phyloP scores from a whole-genome alignment of 2,113 vertebrate genomes.

The Gymnogyps californianus region DNA sequence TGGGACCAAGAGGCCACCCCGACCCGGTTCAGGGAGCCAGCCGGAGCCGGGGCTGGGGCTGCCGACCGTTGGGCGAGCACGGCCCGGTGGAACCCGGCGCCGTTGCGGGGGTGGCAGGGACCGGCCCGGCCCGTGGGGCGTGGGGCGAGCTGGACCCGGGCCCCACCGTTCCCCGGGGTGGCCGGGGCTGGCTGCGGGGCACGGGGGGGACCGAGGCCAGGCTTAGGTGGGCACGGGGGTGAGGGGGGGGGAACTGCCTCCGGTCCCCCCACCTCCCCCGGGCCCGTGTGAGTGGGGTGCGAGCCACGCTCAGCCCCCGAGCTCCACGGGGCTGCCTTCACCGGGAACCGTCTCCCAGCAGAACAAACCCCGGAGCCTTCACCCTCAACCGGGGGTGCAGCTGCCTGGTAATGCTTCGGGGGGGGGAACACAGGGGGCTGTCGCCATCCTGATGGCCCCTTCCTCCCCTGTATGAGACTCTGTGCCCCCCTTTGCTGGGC shows the following conservation, averaged over 20 bases:
- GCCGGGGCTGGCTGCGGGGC: neutral
- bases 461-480: accelerated
- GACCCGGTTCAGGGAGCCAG: neutral
- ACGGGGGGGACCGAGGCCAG: neutral
- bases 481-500: neutral
- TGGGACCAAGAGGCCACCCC: neutral
- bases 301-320: neutral
- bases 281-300: neutral
- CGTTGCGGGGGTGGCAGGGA: too few species aligned
- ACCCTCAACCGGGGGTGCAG: too few species aligned
- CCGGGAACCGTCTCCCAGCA: too few species aligned
- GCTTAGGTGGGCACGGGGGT: too few species aligned
- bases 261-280: too few species aligned
- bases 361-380: neutral
- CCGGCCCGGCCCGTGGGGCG: too few species aligned
- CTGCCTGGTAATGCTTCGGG: too few species aligned
- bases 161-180: too few species aligned
- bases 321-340: too few species aligned
- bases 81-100: neutral
- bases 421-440: too few species aligned
- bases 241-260: neutral
- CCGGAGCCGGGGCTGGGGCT: neutral
- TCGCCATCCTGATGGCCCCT: accelerated
- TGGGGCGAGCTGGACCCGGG: too few species aligned
- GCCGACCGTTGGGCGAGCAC: neutral